These are phyloP conservation scores for Coturnix japonica DNA, from an alignment of 2,113 vertebrate genomes.

Conservation along the genomic window DNA sequence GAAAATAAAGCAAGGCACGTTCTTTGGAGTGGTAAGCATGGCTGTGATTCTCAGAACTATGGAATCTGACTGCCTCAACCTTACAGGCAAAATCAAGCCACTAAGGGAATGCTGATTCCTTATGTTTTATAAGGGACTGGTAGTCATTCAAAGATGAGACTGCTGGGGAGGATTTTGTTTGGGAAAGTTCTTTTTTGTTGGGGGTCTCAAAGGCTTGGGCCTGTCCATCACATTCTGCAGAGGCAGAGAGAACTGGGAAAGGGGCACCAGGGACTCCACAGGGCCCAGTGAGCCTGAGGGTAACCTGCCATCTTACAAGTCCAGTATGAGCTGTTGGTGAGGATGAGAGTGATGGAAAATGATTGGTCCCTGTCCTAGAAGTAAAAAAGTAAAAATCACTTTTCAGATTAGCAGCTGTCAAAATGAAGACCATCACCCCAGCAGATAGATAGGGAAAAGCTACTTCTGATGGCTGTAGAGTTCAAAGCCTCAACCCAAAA, in stretches of 20 bases:
- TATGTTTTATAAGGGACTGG: background rate
- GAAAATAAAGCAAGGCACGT: background rate
- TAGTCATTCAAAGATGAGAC: background rate
- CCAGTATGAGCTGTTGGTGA: background rate
- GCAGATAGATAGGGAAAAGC: background rate
- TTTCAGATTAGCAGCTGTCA: background rate
- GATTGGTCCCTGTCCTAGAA: background rate
- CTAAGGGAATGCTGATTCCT: background rate
- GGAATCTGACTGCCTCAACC: background rate
- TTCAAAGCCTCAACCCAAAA: background rate
- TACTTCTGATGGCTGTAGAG: background rate
- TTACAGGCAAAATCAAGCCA: background rate
- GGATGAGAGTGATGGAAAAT: background rate
- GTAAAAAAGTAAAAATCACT: background rate
- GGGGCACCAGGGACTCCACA: background rate
- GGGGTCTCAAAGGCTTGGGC: background rate
- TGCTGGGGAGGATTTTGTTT: background rate
- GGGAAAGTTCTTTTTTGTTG: background rate
- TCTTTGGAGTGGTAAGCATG: background rate
- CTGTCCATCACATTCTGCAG: accelerated
- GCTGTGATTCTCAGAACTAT: background rate
- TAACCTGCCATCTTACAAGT: background rate
- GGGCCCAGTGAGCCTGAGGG: background rate
- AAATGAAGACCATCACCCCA: background rate
- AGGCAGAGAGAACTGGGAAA: background rate